Conservation (phyloP, 2,797 vertebrate genomes). For the Valencia hispanica region DNA sequence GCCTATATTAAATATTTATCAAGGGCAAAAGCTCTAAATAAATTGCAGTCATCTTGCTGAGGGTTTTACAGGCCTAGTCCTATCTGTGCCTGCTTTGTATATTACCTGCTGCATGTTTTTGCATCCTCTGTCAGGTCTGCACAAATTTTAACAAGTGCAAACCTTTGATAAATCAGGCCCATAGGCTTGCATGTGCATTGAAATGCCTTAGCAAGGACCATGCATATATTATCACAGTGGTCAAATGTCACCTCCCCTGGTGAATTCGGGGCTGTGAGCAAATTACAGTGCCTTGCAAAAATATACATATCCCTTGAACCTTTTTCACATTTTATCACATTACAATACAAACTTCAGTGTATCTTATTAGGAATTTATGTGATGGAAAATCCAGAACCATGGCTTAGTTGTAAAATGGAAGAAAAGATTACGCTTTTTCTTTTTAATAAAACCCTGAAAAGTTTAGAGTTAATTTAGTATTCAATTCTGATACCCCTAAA, state of each 20-base stretch:
- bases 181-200: conserved; percentile 7
- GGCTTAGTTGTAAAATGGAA: not conserved
- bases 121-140: too few species aligned
- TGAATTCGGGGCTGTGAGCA: conserved; percentile 21
- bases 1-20: too few species aligned
- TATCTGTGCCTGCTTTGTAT: too few species aligned
- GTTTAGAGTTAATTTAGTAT: not conserved
- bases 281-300: not conserved
- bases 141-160: too few species aligned
- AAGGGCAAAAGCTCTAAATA: too few species aligned
- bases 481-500: not conserved
- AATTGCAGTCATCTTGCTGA: too few species aligned
- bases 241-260: conserved; percentile 32
- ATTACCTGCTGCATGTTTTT: too few species aligned
- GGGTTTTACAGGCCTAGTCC: too few species aligned
- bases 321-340: not conserved
- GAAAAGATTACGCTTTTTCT: not conserved
- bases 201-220: conserved; percentile 31
- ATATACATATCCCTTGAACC: not conserved
- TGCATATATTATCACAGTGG: conserved; percentile 62
- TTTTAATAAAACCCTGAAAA: not conserved
- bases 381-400: not conserved
- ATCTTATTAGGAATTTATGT: not conserved
- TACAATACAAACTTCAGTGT: not conserved
- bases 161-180: too few species aligned